Base-by-base conservation (phyloP, 2,888 invertebrate genomes). In the Lasius fuliginosus region DNA sequence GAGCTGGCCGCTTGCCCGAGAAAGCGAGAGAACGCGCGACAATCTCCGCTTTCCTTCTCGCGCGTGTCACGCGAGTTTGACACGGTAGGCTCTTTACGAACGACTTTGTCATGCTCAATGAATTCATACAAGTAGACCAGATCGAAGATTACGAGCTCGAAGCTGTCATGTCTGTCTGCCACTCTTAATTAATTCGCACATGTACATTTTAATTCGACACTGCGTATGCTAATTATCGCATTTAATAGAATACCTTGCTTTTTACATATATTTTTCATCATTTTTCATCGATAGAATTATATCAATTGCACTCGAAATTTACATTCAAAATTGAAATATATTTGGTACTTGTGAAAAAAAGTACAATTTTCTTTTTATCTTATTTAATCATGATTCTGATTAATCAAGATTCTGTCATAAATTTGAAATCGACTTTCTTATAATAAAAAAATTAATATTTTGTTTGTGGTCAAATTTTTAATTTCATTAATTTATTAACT, bases 61-160 rank as follows among this genome's bases (percentile, higher is more conserved):
- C 68, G 53, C 68, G 40, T 76, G 65, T 77, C 74, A 42, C 40
- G 76, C 76, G 53, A 53, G 27, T 77, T 58, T 60, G 69, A 79
- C 69, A 77, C 58, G 76, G 77, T 68, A 56, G 36, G n/a, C 40
- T 60, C 46, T 33, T 36, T 73, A 46, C 60, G 58, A 36, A 73
- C 27, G 58, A 79, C 58, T 73, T 46, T 81, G 60, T 73, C 79
- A 73, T 73, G 58, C 79, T 81, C 79, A 36, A 49, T 81, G 46
- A 81, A 81, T 73, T 81, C 60, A 73, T 73, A 46, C 12, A 81
- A 71, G 58, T 42, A 71, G 36, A 71, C 18, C 58, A 71, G 79
- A 77, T 77, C 56, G 56, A 56, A 68, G 53, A 79, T 79, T 79
- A 73, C 23, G 42, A n/a, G 23, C 40, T 68, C 12, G 53, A 56